Evolutionary conservation across 2,797 vertebrate species (phyloP).

Genomic region (Oceanodroma leucorhoa): DNA sequence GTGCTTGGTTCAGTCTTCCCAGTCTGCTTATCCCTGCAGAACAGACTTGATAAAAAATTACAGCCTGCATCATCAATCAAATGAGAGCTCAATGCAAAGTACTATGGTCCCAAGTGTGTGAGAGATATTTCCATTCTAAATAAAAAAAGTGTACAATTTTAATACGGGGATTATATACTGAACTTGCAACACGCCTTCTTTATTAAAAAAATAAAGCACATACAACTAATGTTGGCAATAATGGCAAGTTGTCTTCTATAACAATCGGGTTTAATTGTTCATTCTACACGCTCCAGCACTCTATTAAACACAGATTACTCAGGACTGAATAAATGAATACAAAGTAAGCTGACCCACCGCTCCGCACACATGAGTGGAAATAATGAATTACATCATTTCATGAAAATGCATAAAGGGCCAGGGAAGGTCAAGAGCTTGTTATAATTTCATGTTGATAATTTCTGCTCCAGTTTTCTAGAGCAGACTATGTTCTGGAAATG

Average conservation of each 20-base stretch:
- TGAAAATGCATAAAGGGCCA: slow-evolving; percentile 44
- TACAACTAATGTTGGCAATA: slow-evolving; percentile 43
- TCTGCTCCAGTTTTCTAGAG: slow-evolving; percentile 32
- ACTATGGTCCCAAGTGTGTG: background rate
- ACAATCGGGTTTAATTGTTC: slow-evolving; percentile 74
- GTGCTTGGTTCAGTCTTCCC: background rate
- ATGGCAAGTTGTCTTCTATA: slow-evolving; percentile 61
- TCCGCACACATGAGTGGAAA: slow-evolving; percentile 46
- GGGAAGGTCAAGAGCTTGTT: slow-evolving; percentile 58
- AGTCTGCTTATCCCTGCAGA: background rate
- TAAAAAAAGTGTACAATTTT: background rate
- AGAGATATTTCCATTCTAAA: background rate
- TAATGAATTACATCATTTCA: slow-evolving; percentile 61
- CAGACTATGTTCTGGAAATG: background rate
- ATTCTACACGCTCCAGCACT: slow-evolving; percentile 62
- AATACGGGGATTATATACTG: background rate
- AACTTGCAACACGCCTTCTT: slow-evolving; percentile 17
- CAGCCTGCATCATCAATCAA: background rate
- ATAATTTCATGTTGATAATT: slow-evolving; percentile 31
- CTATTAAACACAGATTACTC: slow-evolving; percentile 74
- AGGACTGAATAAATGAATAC: slow-evolving; percentile 73
- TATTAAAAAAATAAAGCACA: slow-evolving; percentile 61
- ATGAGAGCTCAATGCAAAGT: background rate
- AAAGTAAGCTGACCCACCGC: slow-evolving; percentile 33
- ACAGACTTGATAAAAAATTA: slow-evolving; percentile 6